Conservation (phyloP, 1,140 invertebrate genomes). For the Phymorhynchus buccinoides region DNA sequence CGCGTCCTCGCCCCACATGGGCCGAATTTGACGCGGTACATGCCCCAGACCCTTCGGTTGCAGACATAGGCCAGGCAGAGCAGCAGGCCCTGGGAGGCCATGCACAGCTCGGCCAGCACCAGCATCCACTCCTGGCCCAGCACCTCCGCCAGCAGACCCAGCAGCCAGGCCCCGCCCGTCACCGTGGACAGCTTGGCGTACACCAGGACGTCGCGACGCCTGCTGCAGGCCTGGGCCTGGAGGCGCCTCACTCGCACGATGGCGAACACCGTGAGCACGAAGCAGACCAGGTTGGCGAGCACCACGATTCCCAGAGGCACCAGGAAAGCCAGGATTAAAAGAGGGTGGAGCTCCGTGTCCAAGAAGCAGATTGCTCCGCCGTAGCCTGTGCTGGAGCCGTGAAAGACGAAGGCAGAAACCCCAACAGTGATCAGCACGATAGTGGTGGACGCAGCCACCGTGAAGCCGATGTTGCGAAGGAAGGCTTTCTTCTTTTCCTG, state of each 20-base stretch:
- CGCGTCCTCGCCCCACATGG: no score
- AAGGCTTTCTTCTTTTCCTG: not conserved
- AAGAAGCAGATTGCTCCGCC: slow-evolving; percentile 26
- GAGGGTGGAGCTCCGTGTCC: not conserved
- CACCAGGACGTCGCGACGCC: slow-evolving; percentile 14
- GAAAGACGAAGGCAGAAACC: not conserved
- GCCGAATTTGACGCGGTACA: slow-evolving; percentile 4
- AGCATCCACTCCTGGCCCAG: not conserved
- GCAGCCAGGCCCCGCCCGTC: slow-evolving; percentile 20
- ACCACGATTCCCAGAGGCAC: slow-evolving; percentile 17
- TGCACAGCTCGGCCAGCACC: slow-evolving; percentile 15
- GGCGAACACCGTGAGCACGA: slow-evolving; percentile 29
- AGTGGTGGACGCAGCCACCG: not conserved
- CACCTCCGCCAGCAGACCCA: not conserved
- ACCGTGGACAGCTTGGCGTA: slow-evolving; percentile 41
- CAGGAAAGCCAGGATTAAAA: slow-evolving; percentile 27
- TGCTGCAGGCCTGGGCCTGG: not conserved
- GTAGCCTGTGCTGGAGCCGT: slow-evolving; percentile 19
- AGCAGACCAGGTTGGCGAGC: slow-evolving; percentile 20
- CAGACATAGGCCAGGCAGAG: slow-evolving; percentile 15
- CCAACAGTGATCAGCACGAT: slow-evolving; percentile 1
- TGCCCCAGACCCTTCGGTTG: not conserved
- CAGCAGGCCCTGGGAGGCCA: slow-evolving; percentile 13
- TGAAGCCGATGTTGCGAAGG: not conserved
- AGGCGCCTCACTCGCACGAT: not conserved